Evolutionary conservation across 2,888 invertebrate genomes (phyloP).

Genomic region (Xestia rhomboidea): DNA sequence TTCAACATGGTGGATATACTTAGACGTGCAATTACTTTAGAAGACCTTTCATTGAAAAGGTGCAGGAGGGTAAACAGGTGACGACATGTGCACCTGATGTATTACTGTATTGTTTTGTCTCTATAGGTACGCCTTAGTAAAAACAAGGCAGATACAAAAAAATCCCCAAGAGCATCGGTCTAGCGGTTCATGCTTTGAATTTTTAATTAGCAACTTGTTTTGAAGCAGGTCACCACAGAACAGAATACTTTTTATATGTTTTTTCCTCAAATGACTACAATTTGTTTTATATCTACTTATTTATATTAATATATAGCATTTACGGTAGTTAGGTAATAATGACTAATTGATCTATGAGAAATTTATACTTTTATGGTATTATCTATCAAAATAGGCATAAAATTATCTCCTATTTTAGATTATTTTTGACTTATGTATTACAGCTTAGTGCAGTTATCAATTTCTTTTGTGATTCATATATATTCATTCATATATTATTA

Average conservation of each 20-base stretch:
- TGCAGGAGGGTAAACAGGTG: background rate
- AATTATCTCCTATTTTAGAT: constrained; percentile 18
- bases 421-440: constrained; percentile 29
- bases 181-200: constrained; percentile 39
- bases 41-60: background rate
- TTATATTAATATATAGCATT: background rate
- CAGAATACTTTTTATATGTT: background rate
- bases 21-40: background rate
- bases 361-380: constrained; percentile 7
- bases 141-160: constrained; percentile 9
- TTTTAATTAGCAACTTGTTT: constrained; percentile 42
- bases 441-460: constrained; percentile 5
- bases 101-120: background rate
- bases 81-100: background rate
- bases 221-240: constrained; percentile 30
- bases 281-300: background rate
- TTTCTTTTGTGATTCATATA: constrained; percentile 25
- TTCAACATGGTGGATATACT: background rate
- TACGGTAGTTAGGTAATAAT: background rate
- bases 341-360: background rate
- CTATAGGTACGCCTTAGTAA: background rate
- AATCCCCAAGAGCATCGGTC: background rate
- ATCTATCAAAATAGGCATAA: background rate
- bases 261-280: constrained; percentile 43
- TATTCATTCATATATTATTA: constrained; percentile 25